phyloP scores from a whole-genome alignment of 2,888 invertebrate genomes.

The Acanthosepion esculentum region DNA sequence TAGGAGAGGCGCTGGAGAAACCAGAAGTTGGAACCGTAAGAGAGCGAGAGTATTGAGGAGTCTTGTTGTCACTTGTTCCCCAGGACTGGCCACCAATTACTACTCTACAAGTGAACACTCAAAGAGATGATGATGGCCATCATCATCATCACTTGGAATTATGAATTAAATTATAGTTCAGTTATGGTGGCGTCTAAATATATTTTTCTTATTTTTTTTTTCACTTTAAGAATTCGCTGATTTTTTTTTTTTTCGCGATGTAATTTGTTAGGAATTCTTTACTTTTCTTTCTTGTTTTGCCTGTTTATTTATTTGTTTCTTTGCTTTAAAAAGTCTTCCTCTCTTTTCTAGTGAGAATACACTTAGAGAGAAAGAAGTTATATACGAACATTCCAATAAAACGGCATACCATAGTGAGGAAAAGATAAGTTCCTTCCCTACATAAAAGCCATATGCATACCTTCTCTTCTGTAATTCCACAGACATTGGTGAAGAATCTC shows the following conservation, averaged over 20 bases:
- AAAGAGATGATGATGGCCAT: background rate
- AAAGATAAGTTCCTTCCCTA: constrained; percentile 8
- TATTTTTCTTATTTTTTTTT: background rate
- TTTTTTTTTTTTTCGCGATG: background rate
- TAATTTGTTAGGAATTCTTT: background rate
- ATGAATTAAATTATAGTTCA: background rate
- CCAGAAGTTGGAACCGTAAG: no score
- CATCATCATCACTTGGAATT: background rate
- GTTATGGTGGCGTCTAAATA: background rate
- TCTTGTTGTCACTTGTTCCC: no score
- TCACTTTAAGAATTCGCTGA: background rate
- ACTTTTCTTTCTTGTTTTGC: background rate
- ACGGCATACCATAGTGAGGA: constrained; percentile 12
- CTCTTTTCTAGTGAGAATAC: background rate
- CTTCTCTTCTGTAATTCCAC: background rate
- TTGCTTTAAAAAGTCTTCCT: background rate
- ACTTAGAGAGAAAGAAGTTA: background rate
- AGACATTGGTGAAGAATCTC: background rate
- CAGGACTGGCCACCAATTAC: no score
- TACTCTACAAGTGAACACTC: no score
- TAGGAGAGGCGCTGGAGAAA: no score
- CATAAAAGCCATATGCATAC: constrained; percentile 33
- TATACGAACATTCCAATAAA: background rate
- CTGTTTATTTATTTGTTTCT: background rate
- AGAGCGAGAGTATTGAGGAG: no score